Conservation (phyloP, 2,888 invertebrate species). For the Pollenia labialis region DNA sequence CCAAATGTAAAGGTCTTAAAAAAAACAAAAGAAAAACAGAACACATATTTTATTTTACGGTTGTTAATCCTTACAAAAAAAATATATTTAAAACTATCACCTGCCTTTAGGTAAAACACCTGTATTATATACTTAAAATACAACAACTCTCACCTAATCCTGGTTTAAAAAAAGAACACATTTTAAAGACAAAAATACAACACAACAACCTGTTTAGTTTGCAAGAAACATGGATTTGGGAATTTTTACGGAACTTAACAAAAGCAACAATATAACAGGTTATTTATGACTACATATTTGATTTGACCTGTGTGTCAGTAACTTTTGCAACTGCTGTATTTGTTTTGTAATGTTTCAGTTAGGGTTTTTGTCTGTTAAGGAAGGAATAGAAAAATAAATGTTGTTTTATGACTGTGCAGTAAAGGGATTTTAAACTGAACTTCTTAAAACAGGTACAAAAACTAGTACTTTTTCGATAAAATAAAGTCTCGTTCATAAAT, state of each 20-base stretch:
- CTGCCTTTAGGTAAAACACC: constrained; percentile 42
- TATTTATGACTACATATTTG: constrained; percentile 41
- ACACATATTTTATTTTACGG: neutral
- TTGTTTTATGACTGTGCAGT: constrained; percentile 4
- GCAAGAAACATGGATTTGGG: constrained; percentile 22
- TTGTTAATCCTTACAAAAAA: constrained; percentile 8
- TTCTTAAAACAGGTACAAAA: constrained; percentile 32
- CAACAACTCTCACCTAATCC: constrained; percentile 41
- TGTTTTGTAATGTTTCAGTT: neutral
- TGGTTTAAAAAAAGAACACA: constrained; percentile 2
- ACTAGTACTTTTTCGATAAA: neutral
- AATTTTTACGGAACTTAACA: constrained; percentile 45
- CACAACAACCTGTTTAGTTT: constrained; percentile 39
- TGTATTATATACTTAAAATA: constrained; percentile 27
- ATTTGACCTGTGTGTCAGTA: constrained; percentile 18
- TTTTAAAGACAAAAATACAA: constrained; percentile 15
- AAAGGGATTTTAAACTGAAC: neutral
- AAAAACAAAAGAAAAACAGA: constrained; percentile 22
- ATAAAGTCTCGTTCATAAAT: neutral
- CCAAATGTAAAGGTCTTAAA: constrained; percentile 89
- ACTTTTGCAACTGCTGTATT: constrained; percentile 1
- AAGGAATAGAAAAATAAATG: neutral
- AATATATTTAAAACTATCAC: constrained; percentile 40
- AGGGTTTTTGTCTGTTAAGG: constrained; percentile 1
- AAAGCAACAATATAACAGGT: constrained; percentile 54